Evolutionary conservation across 2,888 invertebrate genomes (phyloP).

Genomic region (Lasioglossum marginatum): DNA sequence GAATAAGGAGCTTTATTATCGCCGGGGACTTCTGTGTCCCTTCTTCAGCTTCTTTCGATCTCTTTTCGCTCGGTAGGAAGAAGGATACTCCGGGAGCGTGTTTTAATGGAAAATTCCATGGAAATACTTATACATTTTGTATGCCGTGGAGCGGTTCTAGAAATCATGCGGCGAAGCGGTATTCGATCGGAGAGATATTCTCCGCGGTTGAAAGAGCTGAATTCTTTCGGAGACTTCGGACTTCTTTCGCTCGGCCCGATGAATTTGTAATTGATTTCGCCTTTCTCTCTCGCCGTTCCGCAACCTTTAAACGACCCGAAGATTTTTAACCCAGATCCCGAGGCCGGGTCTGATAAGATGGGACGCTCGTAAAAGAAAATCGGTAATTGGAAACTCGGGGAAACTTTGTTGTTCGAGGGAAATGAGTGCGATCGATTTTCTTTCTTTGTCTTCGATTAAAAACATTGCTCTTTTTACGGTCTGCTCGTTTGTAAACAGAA

Average conservation of each 20-base stretch:
- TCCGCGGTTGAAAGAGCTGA: background rate
- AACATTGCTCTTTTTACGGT: background rate
- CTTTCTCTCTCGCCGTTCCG: background rate
- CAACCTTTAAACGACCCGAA: slow-evolving; percentile 13
- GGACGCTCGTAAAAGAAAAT: background rate
- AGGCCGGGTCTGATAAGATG: background rate
- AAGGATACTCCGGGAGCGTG: slow-evolving; percentile 28
- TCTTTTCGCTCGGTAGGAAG: background rate
- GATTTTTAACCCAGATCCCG: slow-evolving; percentile 45
- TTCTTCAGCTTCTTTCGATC: background rate
- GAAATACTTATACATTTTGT: slow-evolving; percentile 54
- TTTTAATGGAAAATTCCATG: slow-evolving; percentile 56
- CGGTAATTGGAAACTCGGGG: background rate
- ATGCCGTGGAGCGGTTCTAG: slow-evolving; percentile 8
- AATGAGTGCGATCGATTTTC: background rate
- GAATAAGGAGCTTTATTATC: slow-evolving; percentile 53
- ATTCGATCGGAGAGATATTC: slow-evolving; percentile 31
- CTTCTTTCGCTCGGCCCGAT: background rate
- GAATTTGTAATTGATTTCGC: slow-evolving; percentile 3
- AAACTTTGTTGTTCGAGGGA: background rate
- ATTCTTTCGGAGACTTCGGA: background rate
- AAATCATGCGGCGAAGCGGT: slow-evolving; percentile 1
- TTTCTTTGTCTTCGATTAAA: background rate
- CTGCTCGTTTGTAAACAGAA: background rate
- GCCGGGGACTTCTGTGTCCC: slow-evolving; percentile 7